phyloP scores from a whole-genome alignment of 1,140 invertebrate species.

The Temnothorax nylanderi region DNA sequence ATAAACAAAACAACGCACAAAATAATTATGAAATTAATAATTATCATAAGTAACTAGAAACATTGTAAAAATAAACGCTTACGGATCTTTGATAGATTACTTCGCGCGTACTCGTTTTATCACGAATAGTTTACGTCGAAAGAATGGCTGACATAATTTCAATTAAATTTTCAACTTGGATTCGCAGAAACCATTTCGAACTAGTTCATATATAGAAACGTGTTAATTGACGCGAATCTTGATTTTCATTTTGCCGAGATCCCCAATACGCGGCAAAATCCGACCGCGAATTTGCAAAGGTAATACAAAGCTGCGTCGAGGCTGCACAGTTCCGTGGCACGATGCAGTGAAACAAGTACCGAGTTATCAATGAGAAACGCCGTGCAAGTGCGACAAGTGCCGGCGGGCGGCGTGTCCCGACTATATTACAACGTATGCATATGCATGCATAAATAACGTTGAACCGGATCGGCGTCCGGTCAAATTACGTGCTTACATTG shows the following conservation, averaged over 20 bases:
- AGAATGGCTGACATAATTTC: neutral
- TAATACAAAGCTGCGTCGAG: slow-evolving; percentile 40
- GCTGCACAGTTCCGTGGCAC: slow-evolving; percentile 15
- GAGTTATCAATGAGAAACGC: slow-evolving; percentile 51
- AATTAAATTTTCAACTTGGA: neutral
- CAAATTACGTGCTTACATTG: slow-evolving; percentile 66
- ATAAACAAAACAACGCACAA: neutral
- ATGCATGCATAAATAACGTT: slow-evolving; percentile 61
- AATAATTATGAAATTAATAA: slow-evolving; percentile 3
- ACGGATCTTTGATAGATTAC: neutral
- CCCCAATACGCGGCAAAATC: slow-evolving; percentile 24
- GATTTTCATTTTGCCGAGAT: slow-evolving; percentile 28
- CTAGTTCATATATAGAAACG: neutral
- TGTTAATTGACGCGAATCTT: slow-evolving; percentile 31
- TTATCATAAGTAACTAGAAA: neutral
- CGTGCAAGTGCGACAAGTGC: slow-evolving; percentile 50
- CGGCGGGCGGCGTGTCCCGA: slow-evolving; percentile 8
- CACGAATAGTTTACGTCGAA: neutral
- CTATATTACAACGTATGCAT: slow-evolving; percentile 52
- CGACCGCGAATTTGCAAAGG: slow-evolving; percentile 43
- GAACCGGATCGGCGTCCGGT: slow-evolving; percentile 55
- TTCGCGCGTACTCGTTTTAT: neutral
- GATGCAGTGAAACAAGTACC: slow-evolving; percentile 37
- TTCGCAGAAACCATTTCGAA: neutral
- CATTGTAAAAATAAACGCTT: too few species aligned